Evolutionary conservation across 2,888 invertebrate genomes (phyloP).

Genomic region (Ligdia adustata): DNA sequence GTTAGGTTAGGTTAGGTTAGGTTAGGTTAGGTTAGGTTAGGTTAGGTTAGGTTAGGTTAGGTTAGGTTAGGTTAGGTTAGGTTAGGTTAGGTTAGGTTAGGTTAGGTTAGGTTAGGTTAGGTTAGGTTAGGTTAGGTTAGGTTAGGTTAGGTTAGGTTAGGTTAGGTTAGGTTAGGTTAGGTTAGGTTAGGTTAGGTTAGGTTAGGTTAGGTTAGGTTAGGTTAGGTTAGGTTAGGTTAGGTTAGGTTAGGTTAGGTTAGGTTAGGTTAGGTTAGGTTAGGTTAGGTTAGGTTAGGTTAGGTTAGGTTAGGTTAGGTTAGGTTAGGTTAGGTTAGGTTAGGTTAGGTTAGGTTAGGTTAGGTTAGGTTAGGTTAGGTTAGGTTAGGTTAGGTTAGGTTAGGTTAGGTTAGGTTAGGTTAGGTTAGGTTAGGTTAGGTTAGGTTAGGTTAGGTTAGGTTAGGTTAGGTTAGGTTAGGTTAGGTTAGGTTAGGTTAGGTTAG

Average conservation of each 20-base stretch:
- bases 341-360: slow-evolving; percentile 22
- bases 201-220: slow-evolving; percentile 29
- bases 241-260: slow-evolving; percentile 25
- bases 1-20: slow-evolving; percentile 35
- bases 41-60: slow-evolving; percentile 37
- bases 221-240: slow-evolving; percentile 30
- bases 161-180: slow-evolving; percentile 34
- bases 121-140: slow-evolving; percentile 37
- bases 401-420: slow-evolving; percentile 18
- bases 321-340: slow-evolving; percentile 28
- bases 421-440: slow-evolving; percentile 21
- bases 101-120: slow-evolving; percentile 39
- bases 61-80: slow-evolving; percentile 39
- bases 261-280: slow-evolving; percentile 12
- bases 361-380: slow-evolving; percentile 22
- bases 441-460: slow-evolving; percentile 24
- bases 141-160: slow-evolving; percentile 36
- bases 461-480: slow-evolving; percentile 23
- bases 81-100: slow-evolving; percentile 35
- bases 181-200: slow-evolving; percentile 32
- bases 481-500: slow-evolving; percentile 20
- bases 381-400: slow-evolving; percentile 21
- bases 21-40: slow-evolving; percentile 33
- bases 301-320: slow-evolving; percentile 30
- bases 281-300: slow-evolving; percentile 11